A percentile compares a stretch with the other conserved stretches of the same genome.
phyloP scores from a whole-genome alignment of 2,113 vertebrate species.

The Eira barbara region DNA sequence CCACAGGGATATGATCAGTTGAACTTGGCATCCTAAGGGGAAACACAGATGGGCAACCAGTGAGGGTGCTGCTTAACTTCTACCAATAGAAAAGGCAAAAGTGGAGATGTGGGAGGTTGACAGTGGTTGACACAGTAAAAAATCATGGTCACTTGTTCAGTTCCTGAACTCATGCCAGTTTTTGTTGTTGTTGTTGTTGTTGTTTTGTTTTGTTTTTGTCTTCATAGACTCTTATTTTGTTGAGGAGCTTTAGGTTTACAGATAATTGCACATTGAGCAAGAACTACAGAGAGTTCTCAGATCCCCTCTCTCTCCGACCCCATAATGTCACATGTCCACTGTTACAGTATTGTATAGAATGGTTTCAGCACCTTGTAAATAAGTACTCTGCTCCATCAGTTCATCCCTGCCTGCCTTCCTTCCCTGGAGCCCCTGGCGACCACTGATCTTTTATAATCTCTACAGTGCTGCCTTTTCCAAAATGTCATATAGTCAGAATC shows the following conservation, averaged over 20 bases:
- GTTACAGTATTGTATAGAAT: background rate
- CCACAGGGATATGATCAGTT: background rate
- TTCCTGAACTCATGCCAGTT: background rate
- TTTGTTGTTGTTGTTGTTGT: background rate
- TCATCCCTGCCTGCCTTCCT: background rate
- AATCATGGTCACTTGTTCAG: background rate
- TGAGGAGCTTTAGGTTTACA: background rate
- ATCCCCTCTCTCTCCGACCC: background rate
- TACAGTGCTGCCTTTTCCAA: background rate
- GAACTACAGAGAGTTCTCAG: background rate
- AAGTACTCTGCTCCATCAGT: background rate
- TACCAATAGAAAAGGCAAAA: background rate
- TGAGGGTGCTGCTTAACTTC: background rate
- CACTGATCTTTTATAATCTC: background rate
- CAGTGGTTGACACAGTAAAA: background rate
- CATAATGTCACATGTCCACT: background rate
- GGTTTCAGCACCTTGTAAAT: background rate
- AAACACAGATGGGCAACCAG: background rate
- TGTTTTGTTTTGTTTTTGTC: background rate
- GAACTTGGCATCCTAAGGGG: background rate
- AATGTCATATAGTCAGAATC: background rate
- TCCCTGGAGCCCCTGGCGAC: background rate
- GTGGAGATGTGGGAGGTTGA: background rate
- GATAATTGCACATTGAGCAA: background rate
- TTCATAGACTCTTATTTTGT: background rate